Evolutionary conservation across 2,888 invertebrate genomes (phyloP).

Genomic region (Sminthurinus aureus): DNA sequence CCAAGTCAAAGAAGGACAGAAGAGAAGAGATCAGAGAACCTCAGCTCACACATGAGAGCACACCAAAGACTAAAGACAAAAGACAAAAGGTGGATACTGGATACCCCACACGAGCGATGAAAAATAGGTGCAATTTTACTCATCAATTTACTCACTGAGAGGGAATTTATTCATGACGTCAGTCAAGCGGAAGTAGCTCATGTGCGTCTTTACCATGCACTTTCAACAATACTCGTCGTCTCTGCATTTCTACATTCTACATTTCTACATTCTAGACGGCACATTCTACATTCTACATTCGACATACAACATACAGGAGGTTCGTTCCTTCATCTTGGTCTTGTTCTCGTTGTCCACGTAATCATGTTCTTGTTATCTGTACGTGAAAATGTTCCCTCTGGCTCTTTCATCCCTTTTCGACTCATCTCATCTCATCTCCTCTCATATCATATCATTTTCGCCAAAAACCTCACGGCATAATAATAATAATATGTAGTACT

Average conservation of each 20-base stretch:
- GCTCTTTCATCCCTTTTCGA: background rate
- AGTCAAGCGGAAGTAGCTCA: constrained; percentile 16
- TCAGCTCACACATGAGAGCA: background rate
- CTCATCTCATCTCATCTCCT: background rate
- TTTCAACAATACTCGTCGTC: background rate
- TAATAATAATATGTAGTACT: too few relatives aligned
- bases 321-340: background rate
- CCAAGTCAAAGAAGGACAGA: too few relatives aligned
- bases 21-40: too few relatives aligned
- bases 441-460: too few relatives aligned
- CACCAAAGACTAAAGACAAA: background rate
- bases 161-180: constrained; percentile 18
- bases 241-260: too few relatives aligned
- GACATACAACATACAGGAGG: background rate
- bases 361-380: background rate
- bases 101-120: too few relatives aligned
- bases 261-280: too few relatives aligned
- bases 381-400: background rate
- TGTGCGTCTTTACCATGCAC: constrained; percentile 8
- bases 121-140: constrained; percentile 17
- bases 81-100: background rate
- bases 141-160: constrained; percentile 8
- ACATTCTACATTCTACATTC: too few relatives aligned
- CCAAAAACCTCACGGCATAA: too few relatives aligned
- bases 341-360: background rate